Evolutionary conservation across 2,888 invertebrate genomes (phyloP), one percentile per base, ranked within the genome.

Genomic region (Epistrophella euchroma): DNA sequence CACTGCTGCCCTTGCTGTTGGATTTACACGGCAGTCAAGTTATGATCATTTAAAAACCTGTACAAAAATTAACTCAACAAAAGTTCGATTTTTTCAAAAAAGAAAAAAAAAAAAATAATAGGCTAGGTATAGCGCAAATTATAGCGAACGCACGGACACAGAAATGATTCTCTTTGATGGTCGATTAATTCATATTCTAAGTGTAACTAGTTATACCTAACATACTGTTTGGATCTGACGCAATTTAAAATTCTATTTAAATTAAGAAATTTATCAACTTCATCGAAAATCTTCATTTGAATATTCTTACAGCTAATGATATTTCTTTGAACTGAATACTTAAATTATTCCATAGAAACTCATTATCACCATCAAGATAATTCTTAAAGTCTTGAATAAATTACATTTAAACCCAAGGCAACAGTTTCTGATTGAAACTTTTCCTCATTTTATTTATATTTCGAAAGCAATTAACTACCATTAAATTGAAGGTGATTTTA

Each of bases 401-500:
- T 56, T 56, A 25, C 4, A 47, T 19, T 4, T 0, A 47, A 47
- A 47, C 11, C 11, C 47, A 47, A 47, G 47, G 52, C 17, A 52
- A 25, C 1, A 7, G n/a, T 17, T 56, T 56, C 4, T 10, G 22
- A 55, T 55, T 32, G 17, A 56, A 56, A 17, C 55, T 55, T 55
- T 55, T 55, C 32, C 55, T 55, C 17, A 5, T 55, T 55, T 28
- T 40, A 10, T 15, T 19, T 40, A 15, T 9, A n/a, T 32, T 7
- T 6, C 0, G 1, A 37, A 58, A 58, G 0, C 58, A 58, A 35
- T 37, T 60, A 22, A 4, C 40, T 15, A 13, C 2, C 4, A 28
- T 7, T 58, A 22, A 58, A 58, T 37, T 35, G 40, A 60, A 60
- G 60, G 60, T 37, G 40, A 60, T 40, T n/a, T n/a, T 37, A 56